Base-by-base conservation (phyloP, 1,140 invertebrate genomes). In the Euschistus heros region DNA sequence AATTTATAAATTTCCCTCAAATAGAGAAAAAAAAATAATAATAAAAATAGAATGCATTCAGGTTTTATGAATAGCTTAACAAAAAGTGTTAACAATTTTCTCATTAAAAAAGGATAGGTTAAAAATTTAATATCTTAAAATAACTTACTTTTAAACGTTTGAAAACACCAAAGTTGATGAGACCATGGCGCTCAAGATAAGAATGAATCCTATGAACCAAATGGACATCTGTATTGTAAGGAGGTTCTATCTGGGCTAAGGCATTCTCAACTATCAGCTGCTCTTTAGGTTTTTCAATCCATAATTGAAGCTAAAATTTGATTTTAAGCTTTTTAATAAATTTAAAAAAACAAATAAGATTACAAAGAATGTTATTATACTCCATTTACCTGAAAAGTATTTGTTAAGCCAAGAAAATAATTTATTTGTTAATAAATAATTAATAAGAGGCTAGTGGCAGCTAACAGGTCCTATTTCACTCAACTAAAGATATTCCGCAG, bases 151-250 rank as follows among this genome's bases (percentile, higher is more conserved):
- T 91, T 2, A 92, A 73, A 62, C 91, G 79, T 75, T 96, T 94
- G 74, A 94, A 98, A 24, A 98, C 86, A 0, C 97, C 97, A 83
- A 95, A 99, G 78, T 99, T 99, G 59, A 99, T 97, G 71, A 92
- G 96, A 8, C 96, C 94, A 78, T 98, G 92, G 66, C 97, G 81
- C 73, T 98, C 92, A 10, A 99, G 78, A 76, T 93, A 99, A 0
- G 89, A 86, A 79, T 95, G 92, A 61, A 95, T 84, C 70, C 94
- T 80, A 71, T 85, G 82, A 4, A 97, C 82, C 1, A 98, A 75
- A 8, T 84, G 82, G 26, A 83, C 83, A 78, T 98, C 92, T 76
- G 89, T 94, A 75, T 97, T 95, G 72, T 92, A 98, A 0, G 92
- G 92, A 17, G 88, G 78, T 76, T 96, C 93, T 72, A 98, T 85